These are phyloP conservation scores for Epirrhoe alternata DNA, from an alignment of 2,888 invertebrate genomes.

Conservation along the genomic window DNA sequence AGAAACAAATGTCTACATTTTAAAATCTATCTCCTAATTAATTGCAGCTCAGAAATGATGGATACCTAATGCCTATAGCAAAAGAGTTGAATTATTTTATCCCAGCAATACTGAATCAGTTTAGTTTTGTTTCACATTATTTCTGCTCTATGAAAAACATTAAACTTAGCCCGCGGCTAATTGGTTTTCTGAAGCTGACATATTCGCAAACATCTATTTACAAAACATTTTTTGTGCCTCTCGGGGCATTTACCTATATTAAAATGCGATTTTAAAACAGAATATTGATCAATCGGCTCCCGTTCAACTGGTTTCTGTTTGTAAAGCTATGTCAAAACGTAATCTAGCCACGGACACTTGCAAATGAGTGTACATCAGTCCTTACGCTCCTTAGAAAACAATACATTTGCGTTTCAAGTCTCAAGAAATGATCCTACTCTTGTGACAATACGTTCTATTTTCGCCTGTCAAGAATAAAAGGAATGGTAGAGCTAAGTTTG, in stretches of 20 bases:
- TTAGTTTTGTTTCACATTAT: slow-evolving; percentile 4
- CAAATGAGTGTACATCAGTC: slow-evolving; percentile 71
- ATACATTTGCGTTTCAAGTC: slow-evolving; percentile 27
- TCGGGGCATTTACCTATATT: slow-evolving; percentile 49
- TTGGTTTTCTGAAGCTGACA: slow-evolving; percentile 33
- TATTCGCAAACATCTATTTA: slow-evolving; percentile 24
- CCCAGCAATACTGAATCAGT: not conserved
- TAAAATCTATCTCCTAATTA: no score
- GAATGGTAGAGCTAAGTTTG: slow-evolving; percentile 24
- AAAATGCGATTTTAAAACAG: slow-evolving; percentile 57
- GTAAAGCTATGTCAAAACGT: slow-evolving; percentile 69
- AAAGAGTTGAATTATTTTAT: not conserved
- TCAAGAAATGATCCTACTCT: slow-evolving; percentile 14
- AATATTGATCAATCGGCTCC: slow-evolving; percentile 56
- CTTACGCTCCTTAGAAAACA: slow-evolving; percentile 43
- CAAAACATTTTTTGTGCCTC: slow-evolving; percentile 33
- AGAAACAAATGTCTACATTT: no score
- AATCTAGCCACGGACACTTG: slow-evolving; percentile 72
- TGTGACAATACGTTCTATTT: slow-evolving; percentile 24
- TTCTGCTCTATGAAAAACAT: not conserved
- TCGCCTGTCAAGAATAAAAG: slow-evolving; percentile 11
- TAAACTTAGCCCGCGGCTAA: slow-evolving; percentile 22
- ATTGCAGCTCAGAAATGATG: no score
- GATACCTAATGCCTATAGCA: not conserved
- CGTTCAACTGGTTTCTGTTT: slow-evolving; percentile 63